phyloP scores from a whole-genome alignment of 2,888 invertebrate species.

The Campopleginae sp. region DNA sequence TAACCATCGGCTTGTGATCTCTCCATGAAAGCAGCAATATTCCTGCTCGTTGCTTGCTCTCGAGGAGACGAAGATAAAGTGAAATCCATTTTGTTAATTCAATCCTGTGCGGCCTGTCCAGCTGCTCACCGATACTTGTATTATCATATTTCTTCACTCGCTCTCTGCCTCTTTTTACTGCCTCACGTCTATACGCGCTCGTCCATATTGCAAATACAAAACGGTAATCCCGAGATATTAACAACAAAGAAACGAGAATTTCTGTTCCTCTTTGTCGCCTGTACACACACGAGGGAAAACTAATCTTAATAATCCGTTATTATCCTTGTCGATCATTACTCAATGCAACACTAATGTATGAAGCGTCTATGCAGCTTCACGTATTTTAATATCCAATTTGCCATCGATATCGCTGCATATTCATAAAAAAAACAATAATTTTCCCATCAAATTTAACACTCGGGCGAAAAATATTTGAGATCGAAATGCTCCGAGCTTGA shows the following conservation, averaged over 20 bases:
- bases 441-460: background rate
- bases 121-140: slow-evolving; percentile 22
- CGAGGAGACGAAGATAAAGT: slow-evolving; percentile 58
- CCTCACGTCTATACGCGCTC: background rate
- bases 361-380: background rate
- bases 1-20: slow-evolving; percentile 13
- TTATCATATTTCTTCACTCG: slow-evolving; percentile 34
- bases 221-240: slow-evolving; percentile 44
- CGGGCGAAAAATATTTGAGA: background rate
- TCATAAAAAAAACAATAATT: background rate
- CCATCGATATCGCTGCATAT: background rate
- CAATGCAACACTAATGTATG: slow-evolving; percentile 52
- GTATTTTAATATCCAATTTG: background rate
- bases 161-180: background rate
- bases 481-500: background rate
- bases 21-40: slow-evolving; percentile 64
- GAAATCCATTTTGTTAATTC: slow-evolving; percentile 61
- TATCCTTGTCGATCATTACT: slow-evolving; percentile 64
- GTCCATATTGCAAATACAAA: slow-evolving; percentile 38
- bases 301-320: slow-evolving; percentile 67
- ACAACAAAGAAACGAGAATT: slow-evolving; percentile 23
- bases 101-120: slow-evolving; percentile 51
- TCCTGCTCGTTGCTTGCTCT: background rate
- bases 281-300: slow-evolving; percentile 53
- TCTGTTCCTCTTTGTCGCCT: slow-evolving; percentile 37